Conservation (phyloP, 2,113 vertebrate species). For the Coptodon rendalli region DNA sequence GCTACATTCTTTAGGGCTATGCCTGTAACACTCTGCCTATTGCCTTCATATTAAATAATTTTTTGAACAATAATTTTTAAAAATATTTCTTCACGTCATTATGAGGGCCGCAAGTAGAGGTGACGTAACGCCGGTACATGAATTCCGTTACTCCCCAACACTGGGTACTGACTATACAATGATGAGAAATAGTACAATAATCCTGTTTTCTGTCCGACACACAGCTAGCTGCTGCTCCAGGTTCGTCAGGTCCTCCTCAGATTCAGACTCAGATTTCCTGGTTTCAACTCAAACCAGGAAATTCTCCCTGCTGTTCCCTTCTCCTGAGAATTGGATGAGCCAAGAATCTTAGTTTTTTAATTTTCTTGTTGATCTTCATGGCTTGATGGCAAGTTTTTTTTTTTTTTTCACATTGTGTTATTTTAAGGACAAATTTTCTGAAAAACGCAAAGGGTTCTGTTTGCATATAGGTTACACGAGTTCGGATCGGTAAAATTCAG, state of each 20-base stretch:
- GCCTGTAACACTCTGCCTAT: neutral
- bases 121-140: neutral
- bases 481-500: neutral
- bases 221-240: neutral
- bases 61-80: neutral
- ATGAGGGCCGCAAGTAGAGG: accelerated
- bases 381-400: neutral
- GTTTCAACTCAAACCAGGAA: neutral
- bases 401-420: neutral
- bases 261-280: neutral
- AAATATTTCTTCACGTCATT: neutral
- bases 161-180: neutral
- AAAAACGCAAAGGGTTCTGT: neutral
- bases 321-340: neutral
- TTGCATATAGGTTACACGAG: neutral
- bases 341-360: neutral
- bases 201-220: neutral
- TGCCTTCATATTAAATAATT: neutral
- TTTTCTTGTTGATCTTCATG: neutral
- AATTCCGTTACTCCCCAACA: neutral
- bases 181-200: neutral
- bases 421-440: neutral
- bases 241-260: neutral
- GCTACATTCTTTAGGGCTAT: accelerated
- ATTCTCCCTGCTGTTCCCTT: neutral